Evolutionary conservation across 1,140 invertebrate species (phyloP), one percentile per base, ranked within the genome.

Genomic region (Agrypnia vestita): DNA sequence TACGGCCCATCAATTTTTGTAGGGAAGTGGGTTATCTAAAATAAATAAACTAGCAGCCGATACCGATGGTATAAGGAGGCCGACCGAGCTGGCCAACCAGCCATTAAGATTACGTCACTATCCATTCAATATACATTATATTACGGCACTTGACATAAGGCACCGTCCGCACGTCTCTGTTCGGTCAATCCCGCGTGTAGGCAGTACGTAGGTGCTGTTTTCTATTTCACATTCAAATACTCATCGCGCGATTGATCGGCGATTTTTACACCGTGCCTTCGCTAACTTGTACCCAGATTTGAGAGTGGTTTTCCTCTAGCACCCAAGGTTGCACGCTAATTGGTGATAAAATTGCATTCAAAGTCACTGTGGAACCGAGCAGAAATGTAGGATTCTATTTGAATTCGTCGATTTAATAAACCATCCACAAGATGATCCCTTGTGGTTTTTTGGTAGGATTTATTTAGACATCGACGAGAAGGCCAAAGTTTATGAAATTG

Each of bases 61-160:
- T 64, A 64, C 11, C 25, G n/a, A 35, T n/a, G 8, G 19, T 44
- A 35, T 64, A 64, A 64, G 11, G 21, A 64, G 35, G 4, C 21
- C 61, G 55, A 10, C 21, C 13, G 55, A 59, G 55, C 15, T 21
- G 21, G 21, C 25, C 25, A 35, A 6, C 25, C 61, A 13, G 61
- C 61, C 8, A 64, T 64, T 64, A 59, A 64, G 61, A 64, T 64
- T 64, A 43, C 61, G 7, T 35, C 61, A 64, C 61, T 44, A 6
- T 64, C 61, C 61, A 64, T 64, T 64, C 12, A 13, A 25, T 13
- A 51, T 13, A 51, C 49, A 8, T 3, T 51, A 51, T 51, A 51
- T 51, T 15, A 51, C 49, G 8, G 49, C 49, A 51, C 49, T 51
- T 51, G 49, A 51, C 49, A 51, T 15, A 51, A 35, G 6, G 25